phyloP scores from a whole-genome alignment of 1,140 invertebrate genomes.

The Sesamia nonagrioides region DNA sequence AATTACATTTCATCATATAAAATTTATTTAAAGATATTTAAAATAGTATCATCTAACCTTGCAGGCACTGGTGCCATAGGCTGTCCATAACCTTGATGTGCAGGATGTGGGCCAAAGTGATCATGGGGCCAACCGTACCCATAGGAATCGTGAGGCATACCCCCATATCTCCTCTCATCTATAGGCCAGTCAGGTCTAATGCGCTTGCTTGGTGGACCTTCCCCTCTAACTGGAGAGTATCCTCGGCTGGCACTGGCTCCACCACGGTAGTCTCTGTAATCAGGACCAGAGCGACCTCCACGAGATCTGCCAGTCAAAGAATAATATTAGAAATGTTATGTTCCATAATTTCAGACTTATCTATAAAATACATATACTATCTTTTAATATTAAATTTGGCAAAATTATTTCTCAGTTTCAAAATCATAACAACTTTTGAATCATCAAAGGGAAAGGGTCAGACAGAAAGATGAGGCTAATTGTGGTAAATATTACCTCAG shows the following conservation, averaged over 20 bases:
- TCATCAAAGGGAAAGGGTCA: too few relatives aligned
- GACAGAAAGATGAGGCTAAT: too few relatives aligned
- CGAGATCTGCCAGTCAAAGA: constrained; percentile 70
- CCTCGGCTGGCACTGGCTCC: constrained; percentile 87
- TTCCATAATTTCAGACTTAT: too few relatives aligned
- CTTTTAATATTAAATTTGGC: too few relatives aligned
- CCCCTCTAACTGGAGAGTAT: constrained; percentile 92
- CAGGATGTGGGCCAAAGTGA: constrained; percentile 84
- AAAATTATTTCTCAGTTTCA: too few relatives aligned
- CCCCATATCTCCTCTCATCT: constrained; percentile 85
- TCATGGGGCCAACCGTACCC: constrained; percentile 87
- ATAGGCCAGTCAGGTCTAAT: constrained; percentile 93
- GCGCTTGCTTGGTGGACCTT: constrained; percentile 94
- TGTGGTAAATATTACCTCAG: too few relatives aligned
- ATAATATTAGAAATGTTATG: background rate
- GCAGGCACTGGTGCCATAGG: constrained; percentile 84
- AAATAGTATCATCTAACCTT: constrained; percentile 65
- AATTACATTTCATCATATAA: background rate
- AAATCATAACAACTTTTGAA: too few relatives aligned
- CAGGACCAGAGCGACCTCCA: constrained; percentile 87
- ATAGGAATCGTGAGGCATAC: constrained; percentile 84
- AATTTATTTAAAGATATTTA: too few relatives aligned
- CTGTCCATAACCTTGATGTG: constrained; percentile 85
- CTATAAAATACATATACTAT: too few relatives aligned
- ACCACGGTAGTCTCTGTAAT: constrained; percentile 92